A percentile compares a stretch with the other conserved stretches of the same genome.
These are phyloP conservation scores for Hemithea aestivaria DNA, from an alignment of 2,888 invertebrate genomes.

Conservation along the genomic window DNA sequence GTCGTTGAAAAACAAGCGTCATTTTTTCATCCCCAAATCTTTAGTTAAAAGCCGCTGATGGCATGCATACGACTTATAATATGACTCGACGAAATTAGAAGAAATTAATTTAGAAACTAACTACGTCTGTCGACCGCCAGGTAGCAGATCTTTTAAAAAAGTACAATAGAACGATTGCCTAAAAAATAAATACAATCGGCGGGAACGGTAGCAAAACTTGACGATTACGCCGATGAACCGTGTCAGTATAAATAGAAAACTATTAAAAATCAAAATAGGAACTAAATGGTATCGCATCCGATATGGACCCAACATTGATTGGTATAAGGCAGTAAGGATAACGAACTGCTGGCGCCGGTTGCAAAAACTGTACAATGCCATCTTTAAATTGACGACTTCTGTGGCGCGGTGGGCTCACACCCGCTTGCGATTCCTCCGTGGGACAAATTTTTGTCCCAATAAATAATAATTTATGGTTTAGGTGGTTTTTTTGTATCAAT, in stretches of 20 bases:
- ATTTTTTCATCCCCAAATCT: constrained; percentile 43
- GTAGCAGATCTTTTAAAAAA: constrained; percentile 47
- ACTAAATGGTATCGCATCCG: constrained; percentile 41
- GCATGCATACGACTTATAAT: constrained; percentile 56
- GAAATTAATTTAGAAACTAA: constrained; percentile 68
- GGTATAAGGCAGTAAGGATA: constrained; percentile 27
- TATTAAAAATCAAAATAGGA: constrained; percentile 53
- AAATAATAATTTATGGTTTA: no score
- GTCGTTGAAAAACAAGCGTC: constrained; percentile 60
- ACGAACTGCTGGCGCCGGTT: constrained; percentile 55
- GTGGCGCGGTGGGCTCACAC: no score
- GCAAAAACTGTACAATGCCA: constrained; percentile 32
- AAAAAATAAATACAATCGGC: constrained; percentile 45
- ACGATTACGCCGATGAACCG: constrained; percentile 60
- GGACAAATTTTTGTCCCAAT: no score
- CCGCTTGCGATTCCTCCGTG: no score
- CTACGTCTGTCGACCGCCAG: constrained; percentile 48
- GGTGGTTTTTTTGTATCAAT: no score
- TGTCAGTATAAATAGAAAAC: constrained; percentile 67
- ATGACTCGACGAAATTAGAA: constrained; percentile 70
- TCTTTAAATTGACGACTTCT: no score
- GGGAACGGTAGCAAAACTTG: constrained; percentile 70
- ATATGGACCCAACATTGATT: constrained; percentile 41
- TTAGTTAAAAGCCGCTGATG: constrained; percentile 59
- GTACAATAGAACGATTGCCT: constrained; percentile 40